Evolutionary conservation across 2,888 invertebrate genomes (phyloP).

Genomic region (Drosophila atripex): DNA sequence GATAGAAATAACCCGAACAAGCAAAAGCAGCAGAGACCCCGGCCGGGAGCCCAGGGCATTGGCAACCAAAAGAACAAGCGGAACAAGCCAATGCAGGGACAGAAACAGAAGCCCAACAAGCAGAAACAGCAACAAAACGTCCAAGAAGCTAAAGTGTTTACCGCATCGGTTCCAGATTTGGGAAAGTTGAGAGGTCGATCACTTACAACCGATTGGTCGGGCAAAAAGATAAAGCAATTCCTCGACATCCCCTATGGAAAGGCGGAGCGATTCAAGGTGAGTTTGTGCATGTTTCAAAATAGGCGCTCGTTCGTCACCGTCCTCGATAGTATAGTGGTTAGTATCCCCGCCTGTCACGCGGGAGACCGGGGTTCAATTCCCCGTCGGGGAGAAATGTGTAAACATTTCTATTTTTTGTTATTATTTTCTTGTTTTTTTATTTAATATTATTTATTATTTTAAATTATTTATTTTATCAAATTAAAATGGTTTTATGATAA

Average conservation of each 20-base stretch:
- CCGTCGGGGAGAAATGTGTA: conserved; percentile 31
- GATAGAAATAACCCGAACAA: conserved; percentile 46
- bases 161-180: conserved; percentile 66
- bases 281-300: not conserved
- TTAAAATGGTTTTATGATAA: not conserved
- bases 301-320: not conserved
- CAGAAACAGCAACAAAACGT: conserved; percentile 25
- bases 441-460: not conserved
- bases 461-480: not conserved
- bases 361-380: conserved; percentile 32
- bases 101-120: conserved; percentile 30
- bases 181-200: conserved; percentile 78
- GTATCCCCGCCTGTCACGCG: conserved; percentile 31
- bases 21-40: conserved; percentile 44
- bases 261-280: conserved; percentile 78
- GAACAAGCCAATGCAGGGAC: conserved; percentile 37
- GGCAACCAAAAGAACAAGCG: conserved; percentile 35
- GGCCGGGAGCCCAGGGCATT: conserved; percentile 12
- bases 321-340: conserved; percentile 35
- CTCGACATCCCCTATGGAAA: conserved; percentile 82
- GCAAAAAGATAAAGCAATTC: conserved; percentile 77
- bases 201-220: conserved; percentile 75
- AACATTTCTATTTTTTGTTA: not conserved
- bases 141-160: conserved; percentile 49
- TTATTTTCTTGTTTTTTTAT: not conserved